phyloP scores from a whole-genome alignment of 2,888 invertebrate genomes.

The Neoscelio sp. region DNA sequence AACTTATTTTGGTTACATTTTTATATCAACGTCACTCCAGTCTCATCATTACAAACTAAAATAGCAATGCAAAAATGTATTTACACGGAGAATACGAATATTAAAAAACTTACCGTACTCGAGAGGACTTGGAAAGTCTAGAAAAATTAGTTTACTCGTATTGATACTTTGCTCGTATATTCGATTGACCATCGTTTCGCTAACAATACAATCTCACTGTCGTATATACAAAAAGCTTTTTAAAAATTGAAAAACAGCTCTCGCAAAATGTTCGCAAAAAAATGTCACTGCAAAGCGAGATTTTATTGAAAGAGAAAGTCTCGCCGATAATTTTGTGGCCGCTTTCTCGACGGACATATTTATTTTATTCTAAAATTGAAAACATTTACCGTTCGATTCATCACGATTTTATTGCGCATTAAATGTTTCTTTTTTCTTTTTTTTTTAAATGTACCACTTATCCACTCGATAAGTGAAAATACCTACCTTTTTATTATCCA shows the following conservation, averaged over 20 bases:
- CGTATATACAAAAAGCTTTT: no score
- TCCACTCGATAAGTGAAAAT: constrained; percentile 44
- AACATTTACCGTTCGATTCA: constrained; percentile 35
- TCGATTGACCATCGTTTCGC: no score
- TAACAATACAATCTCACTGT: no score
- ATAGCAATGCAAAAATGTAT: no score
- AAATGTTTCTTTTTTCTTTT: constrained; percentile 11
- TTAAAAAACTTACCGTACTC: no score
- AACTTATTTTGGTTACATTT: no score
- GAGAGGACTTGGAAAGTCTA: no score
- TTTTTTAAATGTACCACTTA: constrained; percentile 33
- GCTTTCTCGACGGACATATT: constrained; percentile 41
- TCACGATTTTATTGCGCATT: constrained; percentile 33
- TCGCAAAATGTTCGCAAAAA: constrained; percentile 43
- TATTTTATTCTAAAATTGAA: constrained; percentile 54
- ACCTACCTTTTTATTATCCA: constrained; percentile 30
- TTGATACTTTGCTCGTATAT: no score
- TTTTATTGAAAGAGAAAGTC: constrained; percentile 61
- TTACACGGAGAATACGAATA: no score
- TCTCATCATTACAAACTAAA: no score
- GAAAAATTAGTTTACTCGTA: no score
- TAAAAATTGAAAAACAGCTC: constrained; percentile 3
- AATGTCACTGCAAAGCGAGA: constrained; percentile 54
- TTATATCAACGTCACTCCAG: no score
- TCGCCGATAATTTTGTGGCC: constrained; percentile 43